Conservation (phyloP, 2,113 vertebrate genomes). For the Ellobius talpinus region DNA sequence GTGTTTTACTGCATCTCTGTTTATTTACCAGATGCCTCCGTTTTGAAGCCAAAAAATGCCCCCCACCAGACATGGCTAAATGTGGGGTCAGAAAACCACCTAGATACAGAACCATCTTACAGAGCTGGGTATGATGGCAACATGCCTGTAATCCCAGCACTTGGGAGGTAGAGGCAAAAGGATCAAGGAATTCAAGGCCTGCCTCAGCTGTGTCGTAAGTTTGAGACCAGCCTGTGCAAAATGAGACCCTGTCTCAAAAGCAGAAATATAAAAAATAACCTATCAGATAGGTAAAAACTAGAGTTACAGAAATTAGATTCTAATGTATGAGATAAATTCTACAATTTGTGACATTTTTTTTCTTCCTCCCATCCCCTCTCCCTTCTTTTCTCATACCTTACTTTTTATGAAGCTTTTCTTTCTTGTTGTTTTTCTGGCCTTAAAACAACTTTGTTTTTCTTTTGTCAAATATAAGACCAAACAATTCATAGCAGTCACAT, state of each 20-base stretch:
- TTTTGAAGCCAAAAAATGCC: constrained; percentile 24
- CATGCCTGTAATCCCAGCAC: neutral
- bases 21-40: neutral
- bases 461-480: constrained; percentile 43
- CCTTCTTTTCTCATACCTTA: neutral
- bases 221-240: neutral
- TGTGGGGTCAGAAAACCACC: neutral
- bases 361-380: neutral
- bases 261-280: neutral
- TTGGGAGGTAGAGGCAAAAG: too few species aligned
- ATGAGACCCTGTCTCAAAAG: neutral
- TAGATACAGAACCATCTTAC: neutral
- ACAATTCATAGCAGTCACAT: constrained; percentile 12
- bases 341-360: neutral
- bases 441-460: constrained; percentile 41
- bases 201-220: neutral
- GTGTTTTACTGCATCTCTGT: neutral
- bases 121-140: neutral
- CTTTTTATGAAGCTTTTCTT: constrained; percentile 4
- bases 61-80: neutral
- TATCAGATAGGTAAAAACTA: neutral
- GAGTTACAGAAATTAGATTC: constrained; percentile 41
- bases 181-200: neutral
- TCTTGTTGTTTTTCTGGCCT: neutral
- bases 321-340: constrained; percentile 44